Evolutionary conservation across 1,140 invertebrate genomes (phyloP), one percentile per base, ranked within the genome.

Genomic region (Drosophila malerkotliana): DNA sequence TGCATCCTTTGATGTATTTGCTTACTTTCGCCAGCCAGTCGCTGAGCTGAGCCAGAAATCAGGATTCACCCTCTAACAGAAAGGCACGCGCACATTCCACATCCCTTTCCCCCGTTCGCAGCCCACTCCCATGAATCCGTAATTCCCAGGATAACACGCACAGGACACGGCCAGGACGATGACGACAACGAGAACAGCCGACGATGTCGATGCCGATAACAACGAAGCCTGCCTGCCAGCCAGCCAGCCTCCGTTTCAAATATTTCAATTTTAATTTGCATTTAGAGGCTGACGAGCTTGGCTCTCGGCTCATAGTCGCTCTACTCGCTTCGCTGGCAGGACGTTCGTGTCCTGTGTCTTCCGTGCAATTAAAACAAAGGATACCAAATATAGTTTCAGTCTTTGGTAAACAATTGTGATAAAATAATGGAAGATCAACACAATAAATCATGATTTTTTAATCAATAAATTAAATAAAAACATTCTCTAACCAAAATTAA

Each of bases 201-300:
- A 72, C 66, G 53, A 64, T 49, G 48, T 44, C 47, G 64, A 51
- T 62, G 75, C 30, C 57, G 77, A 69, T 69, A 69, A 69, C 63
- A 57, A 69, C 77, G 63, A 45, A 72, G 18, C 44, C 41, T 8
- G 2, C 4, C 15, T 18, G 18, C 18, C 41, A 44, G 14, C 41
- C 41, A 18, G 56, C 55, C 75, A 56, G 77, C 62, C 64, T 79
- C 61, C 60, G 81, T 77, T 85, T 84, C 80, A 85, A 85, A 72
- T 53, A 77, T 80, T 88, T 63, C 72, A 81, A 87, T 88, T 87
- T 87, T 78, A 71, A 87, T 87, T 87, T 87, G 75, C 82, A 87
- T 87, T 87, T 87, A 82, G 82, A 85, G 81, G 62, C 77, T 62
- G 77, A 48, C 77, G 59, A 49, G 71, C 68, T 85, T 73, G 77